Evolutionary conservation across 2,113 vertebrate species (phyloP).

Genomic region (Condylura cristata): DNA sequence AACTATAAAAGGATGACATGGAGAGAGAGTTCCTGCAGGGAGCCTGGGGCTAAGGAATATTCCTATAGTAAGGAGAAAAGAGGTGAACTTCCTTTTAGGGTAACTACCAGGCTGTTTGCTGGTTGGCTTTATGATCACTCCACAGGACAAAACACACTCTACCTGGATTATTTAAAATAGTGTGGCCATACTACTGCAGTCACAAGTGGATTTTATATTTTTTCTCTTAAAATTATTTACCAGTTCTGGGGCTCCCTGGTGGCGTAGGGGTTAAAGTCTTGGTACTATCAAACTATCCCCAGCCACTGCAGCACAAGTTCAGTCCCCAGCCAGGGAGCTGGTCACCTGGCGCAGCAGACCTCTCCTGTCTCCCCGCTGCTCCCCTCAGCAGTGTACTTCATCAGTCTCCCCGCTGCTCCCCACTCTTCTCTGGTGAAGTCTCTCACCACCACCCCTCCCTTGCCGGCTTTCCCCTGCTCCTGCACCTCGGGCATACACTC

Average conservation of each 20-base stretch:
- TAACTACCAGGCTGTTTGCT: neutral
- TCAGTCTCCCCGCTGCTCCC: too few relatives aligned
- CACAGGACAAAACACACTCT: neutral
- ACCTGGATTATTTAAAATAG: neutral
- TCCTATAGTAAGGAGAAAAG: neutral
- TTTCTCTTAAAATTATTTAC: constrained; percentile 2
- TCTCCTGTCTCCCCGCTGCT: too few relatives aligned
- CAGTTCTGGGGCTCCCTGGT: neutral
- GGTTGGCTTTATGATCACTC: neutral
- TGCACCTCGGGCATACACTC: too few relatives aligned
- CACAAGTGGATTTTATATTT: neutral
- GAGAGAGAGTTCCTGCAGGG: neutral
- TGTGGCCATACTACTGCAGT: neutral
- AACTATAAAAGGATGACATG: neutral
- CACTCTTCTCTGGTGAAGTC: too few relatives aligned
- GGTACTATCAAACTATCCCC: too few relatives aligned
- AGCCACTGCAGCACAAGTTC: too few relatives aligned
- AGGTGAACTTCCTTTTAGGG: neutral
- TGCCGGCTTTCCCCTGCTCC: too few relatives aligned
- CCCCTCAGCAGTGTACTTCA: too few relatives aligned
- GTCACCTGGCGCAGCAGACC: too few relatives aligned
- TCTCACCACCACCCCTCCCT: too few relatives aligned
- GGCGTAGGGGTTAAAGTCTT: too few relatives aligned
- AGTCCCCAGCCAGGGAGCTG: too few relatives aligned
- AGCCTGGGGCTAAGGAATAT: neutral